These are phyloP conservation scores for Atta colombica DNA, from an alignment of 1,140 invertebrate species.

Conservation along the genomic window DNA sequence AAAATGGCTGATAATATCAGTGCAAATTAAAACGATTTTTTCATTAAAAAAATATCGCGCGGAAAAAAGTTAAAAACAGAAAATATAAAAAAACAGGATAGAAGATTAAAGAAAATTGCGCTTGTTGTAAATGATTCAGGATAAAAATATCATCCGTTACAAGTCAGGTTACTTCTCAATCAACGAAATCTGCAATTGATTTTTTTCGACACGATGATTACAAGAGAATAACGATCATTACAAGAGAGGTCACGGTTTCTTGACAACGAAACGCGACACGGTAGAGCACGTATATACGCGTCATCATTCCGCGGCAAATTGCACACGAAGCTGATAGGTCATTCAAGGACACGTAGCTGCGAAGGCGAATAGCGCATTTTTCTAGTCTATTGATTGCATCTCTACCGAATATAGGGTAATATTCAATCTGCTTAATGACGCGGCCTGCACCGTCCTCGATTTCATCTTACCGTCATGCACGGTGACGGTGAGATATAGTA, in stretches of 20 bases:
- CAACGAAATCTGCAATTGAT: neutral
- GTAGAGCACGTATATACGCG: slow-evolving; percentile 11
- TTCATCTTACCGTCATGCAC: slow-evolving; percentile 70
- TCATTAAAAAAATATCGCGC: neutral
- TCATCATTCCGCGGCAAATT: slow-evolving; percentile 69
- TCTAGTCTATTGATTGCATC: slow-evolving; percentile 79
- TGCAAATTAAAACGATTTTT: neutral
- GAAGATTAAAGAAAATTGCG: neutral
- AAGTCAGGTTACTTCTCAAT: neutral
- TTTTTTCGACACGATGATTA: neutral
- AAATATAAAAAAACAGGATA: neutral
- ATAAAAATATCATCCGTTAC: neutral
- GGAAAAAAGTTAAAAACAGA: neutral
- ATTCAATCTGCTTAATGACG: slow-evolving; percentile 82
- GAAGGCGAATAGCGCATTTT: slow-evolving; percentile 74
- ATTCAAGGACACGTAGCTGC: slow-evolving; percentile 67
- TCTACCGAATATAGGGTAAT: slow-evolving; percentile 81
- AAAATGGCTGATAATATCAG: neutral
- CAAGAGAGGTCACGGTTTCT: slow-evolving; percentile 11
- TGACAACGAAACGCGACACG: neutral
- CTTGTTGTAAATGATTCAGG: neutral
- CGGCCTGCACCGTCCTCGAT: slow-evolving; percentile 75
- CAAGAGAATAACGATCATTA: neutral
- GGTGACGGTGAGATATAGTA: slow-evolving; percentile 52
- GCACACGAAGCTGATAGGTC: slow-evolving; percentile 67